Evolutionary conservation across 2,113 vertebrate genomes (phyloP).

Genomic region (Amazona vittata): DNA sequence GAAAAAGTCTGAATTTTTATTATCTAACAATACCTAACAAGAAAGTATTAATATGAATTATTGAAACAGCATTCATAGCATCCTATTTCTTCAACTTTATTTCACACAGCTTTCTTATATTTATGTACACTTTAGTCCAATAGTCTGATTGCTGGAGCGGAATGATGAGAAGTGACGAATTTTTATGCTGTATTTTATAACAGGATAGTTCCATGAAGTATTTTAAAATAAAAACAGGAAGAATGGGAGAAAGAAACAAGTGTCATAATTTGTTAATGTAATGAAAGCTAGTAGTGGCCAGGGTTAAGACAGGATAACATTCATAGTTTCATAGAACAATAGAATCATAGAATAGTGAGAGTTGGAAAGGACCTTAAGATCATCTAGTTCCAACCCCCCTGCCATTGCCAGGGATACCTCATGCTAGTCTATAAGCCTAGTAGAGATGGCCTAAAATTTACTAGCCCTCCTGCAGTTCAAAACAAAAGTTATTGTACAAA

Average conservation of each 20-base stretch:
- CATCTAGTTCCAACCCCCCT: neutral
- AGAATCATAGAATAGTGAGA: neutral
- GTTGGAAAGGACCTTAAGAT: neutral
- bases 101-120: neutral
- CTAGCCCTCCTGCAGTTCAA: neutral
- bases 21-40: neutral
- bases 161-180: neutral
- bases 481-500: neutral
- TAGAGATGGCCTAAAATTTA: neutral
- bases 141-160: neutral
- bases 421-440: neutral
- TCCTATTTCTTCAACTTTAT: neutral
- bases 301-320: neutral
- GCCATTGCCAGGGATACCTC: neutral
- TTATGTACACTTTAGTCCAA: neutral
- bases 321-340: neutral
- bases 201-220: neutral
- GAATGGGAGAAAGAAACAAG: neutral
- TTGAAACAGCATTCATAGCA: neutral
- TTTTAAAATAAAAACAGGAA: neutral
- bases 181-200: neutral
- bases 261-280: neutral
- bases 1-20: neutral
- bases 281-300: neutral
- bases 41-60: neutral